A percentile compares a stretch with the other conserved stretches of the same genome.
Evolutionary conservation across 2,113 vertebrate genomes (phyloP).

Genomic region (Xiphophorus couchianus): DNA sequence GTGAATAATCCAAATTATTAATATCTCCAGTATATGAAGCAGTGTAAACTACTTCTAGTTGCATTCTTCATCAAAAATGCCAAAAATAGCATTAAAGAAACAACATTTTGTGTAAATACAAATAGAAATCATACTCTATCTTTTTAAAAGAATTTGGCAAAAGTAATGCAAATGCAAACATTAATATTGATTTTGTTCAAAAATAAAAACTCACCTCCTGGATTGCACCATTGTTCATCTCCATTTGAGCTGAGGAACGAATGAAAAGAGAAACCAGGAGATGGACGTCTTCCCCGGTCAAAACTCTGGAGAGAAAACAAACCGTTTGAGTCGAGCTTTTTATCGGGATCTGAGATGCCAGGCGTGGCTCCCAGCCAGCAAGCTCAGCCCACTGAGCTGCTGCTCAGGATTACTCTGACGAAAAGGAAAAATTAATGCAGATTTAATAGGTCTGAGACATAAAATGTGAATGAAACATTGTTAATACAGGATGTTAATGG

Average conservation of each 20-base stretch:
- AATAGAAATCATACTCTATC: background rate
- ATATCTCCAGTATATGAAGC: background rate
- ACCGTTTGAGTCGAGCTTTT: background rate
- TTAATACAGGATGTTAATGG: background rate
- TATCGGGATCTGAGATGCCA: constrained; percentile 18
- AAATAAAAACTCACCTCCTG: constrained; percentile 22
- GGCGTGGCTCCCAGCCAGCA: constrained; percentile 24
- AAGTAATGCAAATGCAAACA: background rate
- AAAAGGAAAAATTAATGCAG: background rate
- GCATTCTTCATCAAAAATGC: no score
- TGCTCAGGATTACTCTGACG: background rate
- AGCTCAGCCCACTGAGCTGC: constrained; percentile 8
- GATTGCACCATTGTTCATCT: background rate
- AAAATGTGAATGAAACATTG: background rate
- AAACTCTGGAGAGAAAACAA: background rate
- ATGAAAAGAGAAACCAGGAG: background rate
- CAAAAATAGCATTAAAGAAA: no score
- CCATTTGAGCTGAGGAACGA: constrained; percentile 31
- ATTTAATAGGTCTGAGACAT: background rate
- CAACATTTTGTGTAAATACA: background rate
- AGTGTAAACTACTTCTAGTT: background rate
- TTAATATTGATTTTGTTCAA: no score
- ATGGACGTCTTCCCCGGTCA: background rate
- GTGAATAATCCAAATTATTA: background rate
- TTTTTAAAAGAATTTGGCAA: background rate